Evolutionary conservation across 2,113 vertebrate species (phyloP).

Genomic region (Cyanistes caeruleus): DNA sequence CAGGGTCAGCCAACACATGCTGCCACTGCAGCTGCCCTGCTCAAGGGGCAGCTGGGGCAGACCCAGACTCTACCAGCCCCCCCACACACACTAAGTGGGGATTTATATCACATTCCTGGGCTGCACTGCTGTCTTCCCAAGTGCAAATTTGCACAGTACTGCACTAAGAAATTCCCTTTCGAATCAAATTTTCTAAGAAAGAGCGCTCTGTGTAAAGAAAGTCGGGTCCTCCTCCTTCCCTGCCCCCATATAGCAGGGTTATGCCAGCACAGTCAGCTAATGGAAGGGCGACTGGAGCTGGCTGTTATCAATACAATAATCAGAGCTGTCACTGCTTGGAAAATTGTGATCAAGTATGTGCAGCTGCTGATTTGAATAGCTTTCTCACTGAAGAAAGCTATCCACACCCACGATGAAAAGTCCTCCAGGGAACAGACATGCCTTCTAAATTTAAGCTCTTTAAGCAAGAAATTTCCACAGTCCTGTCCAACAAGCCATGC

Average conservation of each 20-base stretch:
- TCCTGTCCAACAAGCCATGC: not conserved
- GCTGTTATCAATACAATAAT: not conserved
- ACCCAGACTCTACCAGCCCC: not conserved
- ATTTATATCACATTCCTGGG: not conserved
- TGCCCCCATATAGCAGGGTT: not conserved
- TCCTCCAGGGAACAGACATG: not conserved
- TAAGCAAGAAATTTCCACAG: not conserved
- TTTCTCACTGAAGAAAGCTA: not conserved
- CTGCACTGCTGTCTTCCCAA: not conserved
- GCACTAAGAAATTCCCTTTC: not conserved
- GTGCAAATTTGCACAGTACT: not conserved
- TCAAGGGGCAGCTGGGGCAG: not conserved
- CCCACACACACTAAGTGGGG: not conserved
- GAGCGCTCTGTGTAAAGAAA: not conserved
- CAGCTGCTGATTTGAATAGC: slow-evolving; percentile 1
- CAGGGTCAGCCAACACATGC: rapidly evolving
- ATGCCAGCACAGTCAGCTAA: not conserved
- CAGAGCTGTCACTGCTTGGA: not conserved
- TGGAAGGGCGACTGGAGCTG: not conserved
- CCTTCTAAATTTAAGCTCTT: not conserved
- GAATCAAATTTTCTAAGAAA: not conserved
- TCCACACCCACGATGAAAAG: not conserved
- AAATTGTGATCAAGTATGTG: not conserved
- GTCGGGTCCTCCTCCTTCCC: not conserved
- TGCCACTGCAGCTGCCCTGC: not conserved